Base-by-base conservation (phyloP, 2,888 invertebrate genomes). In the Meganola albula region DNA sequence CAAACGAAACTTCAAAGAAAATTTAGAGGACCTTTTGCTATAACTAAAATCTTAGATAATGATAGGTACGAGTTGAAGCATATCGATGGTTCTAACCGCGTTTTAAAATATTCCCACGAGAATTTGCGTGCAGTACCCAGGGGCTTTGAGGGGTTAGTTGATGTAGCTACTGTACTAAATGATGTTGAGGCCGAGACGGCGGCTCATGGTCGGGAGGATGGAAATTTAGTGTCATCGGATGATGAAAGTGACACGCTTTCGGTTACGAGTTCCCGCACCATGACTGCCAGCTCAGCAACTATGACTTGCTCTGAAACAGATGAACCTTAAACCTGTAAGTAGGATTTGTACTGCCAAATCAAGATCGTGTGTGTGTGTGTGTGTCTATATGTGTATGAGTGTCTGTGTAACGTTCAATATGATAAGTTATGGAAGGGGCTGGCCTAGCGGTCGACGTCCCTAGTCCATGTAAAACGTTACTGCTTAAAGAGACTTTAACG, bases 1-100 rank as follows among this genome's bases (percentile, higher is more conserved):
- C 49, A 50, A 30, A 51, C 49, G 1, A 47, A 50, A 28, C 20
- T 54, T 10, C 34, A 39, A 24, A 30, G 31, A n/a, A 52, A 48
- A 16, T 48, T 40, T 13, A 48, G 29, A 10, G 40, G 41, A 10
- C 40, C 46, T 2, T 46, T 32, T 14, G 16, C 28, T 2, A 38
- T 53, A 4, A 28, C 25, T 1, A 22, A 24, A 5, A 37, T 40
- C 0, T 22, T 52, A 21, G 39, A 47, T 1, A 33, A 47, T 12
- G 45, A 46, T 10, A 20, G 49, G 1, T 50, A 50, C 9, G 43
- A 42, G 16, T 18, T 44, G 2, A 37, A 30, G 16, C 24, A 27
- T 18, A 13, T 50, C 5, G 27, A 33, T 14, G 27, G 39, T 4
- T 43, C 40, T 12, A 33, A 48, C 24, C 21, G 43, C 4, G 22